phyloP scores from a whole-genome alignment of 2,797 vertebrate genomes.

The Phrynocephalus guinanensis region DNA sequence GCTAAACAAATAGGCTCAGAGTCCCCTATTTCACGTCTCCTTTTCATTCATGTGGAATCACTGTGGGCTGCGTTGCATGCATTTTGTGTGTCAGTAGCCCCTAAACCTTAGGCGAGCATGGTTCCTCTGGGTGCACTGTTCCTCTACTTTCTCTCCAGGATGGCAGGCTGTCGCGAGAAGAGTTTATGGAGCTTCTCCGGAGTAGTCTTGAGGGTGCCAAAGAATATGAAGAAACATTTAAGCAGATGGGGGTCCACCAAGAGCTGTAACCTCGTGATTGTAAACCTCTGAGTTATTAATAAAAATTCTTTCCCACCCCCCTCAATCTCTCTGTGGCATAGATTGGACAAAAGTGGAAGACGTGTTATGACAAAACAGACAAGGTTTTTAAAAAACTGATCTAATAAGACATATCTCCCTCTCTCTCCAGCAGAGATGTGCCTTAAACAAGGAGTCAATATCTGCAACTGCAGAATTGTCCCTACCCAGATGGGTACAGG shows the following conservation, averaged over 20 bases:
- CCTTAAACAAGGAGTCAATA: background rate
- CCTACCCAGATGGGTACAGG: no score
- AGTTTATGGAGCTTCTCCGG: background rate
- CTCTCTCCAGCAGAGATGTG: no score
- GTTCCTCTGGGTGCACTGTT: slow-evolving; percentile 14
- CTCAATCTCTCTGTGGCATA: background rate
- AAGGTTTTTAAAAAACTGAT: background rate
- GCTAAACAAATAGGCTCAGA: background rate
- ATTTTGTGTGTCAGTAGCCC: background rate
- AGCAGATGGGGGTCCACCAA: background rate
- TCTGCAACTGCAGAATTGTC: no score
- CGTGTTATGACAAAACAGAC: background rate
- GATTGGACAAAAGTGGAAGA: background rate
- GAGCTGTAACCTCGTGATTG: slow-evolving; percentile 23
- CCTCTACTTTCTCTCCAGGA: slow-evolving; percentile 21
- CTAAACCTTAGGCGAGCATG: background rate
- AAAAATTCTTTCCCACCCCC: slow-evolving; percentile 16
- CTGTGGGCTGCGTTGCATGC: background rate
- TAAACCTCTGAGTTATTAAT: slow-evolving; percentile 32
- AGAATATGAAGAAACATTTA: slow-evolving; percentile 4
- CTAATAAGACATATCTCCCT: background rate
- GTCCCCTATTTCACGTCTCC: background rate
- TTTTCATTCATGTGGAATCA: background rate
- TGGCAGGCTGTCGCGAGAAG: slow-evolving; percentile 26
- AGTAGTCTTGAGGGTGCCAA: slow-evolving; percentile 10